Evolutionary conservation across 2,113 vertebrate species (phyloP), one percentile per base, ranked within the genome.

Genomic region (Balaeniceps rex): DNA sequence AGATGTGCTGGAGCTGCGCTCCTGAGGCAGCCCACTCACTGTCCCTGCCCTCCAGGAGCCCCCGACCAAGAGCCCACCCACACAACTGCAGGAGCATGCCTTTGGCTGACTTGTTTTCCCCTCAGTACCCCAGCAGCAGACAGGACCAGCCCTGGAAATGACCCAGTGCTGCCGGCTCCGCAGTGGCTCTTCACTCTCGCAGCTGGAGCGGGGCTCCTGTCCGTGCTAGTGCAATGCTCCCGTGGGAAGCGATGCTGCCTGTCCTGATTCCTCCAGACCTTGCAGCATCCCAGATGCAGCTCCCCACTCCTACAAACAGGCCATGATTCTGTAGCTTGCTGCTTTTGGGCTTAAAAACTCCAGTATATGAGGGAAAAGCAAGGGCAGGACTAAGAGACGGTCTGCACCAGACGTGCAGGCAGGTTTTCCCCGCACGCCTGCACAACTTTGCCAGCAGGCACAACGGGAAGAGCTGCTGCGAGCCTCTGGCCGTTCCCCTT

Each of bases 201-300:
- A 61, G 63, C 46, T 18, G 15, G 58, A 44, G n/a, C 5, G 1
- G 19, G 36, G 7, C 23, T 22, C 2, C 6, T 2, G 24, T 34
- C 60, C 16, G 2, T 19, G 6, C 31, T 2, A 0, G 24, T 5
- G 2, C 81, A 15, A 21, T 2, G 7, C 14, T 66, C 68, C 72
- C 1, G 0, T 2, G 52, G 47, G 28, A 58, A 69, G 40, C 1
- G 1, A 31, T 1, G 1, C 23, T 28, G 76, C 26, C 47, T 31
- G 42, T 44, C 52, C 46, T 11, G 17, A 1, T 34, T 68, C 80
- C 63, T 69, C 44, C 76, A 51, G 49, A 64, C n/a, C n/a, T 17
- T 55, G 36, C 68, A 69, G 40, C 54, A 77, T 21, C 68, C 72
- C 64, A 25, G 9, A 12, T 54, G 36, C 42, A 63, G 26, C 51